phyloP scores from a whole-genome alignment of 2,888 invertebrate species.

The Diplolepis rosae region DNA sequence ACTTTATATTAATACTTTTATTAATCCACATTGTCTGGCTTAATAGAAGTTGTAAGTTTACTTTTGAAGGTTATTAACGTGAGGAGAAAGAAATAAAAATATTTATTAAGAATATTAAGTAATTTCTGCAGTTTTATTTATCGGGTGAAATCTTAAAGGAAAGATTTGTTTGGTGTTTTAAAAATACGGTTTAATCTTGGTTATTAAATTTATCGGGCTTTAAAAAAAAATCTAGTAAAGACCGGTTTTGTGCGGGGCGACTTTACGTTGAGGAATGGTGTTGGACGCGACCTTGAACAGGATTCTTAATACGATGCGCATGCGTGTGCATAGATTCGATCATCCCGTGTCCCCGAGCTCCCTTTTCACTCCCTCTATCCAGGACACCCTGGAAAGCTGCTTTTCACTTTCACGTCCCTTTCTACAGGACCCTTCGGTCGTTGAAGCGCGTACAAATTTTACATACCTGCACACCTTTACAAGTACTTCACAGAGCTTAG shows the following conservation, averaged over 20 bases:
- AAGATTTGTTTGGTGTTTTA: not conserved
- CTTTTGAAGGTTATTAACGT: no score
- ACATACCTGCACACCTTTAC: conserved; percentile 37
- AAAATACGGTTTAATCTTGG: not conserved
- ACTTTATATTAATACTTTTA: no score
- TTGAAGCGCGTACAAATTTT: conserved; percentile 43
- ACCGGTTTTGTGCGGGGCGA: not conserved
- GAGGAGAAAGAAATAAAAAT: no score
- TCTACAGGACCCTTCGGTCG: conserved; percentile 48
- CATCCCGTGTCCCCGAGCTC: conserved; percentile 54
- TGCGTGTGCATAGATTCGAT: conserved; percentile 62
- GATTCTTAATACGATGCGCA: conserved; percentile 54
- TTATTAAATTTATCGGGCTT: not conserved
- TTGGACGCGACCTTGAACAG: conserved; percentile 61
- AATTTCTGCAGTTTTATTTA: not conserved
- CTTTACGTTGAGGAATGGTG: conserved; percentile 38
- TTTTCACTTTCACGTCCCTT: conserved; percentile 68
- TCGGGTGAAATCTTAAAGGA: not conserved
- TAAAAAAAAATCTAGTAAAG: not conserved
- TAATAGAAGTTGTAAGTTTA: no score
- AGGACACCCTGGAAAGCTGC: conserved; percentile 64
- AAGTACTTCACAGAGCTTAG: conserved; percentile 35
- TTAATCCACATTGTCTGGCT: no score
- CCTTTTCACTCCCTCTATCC: conserved; percentile 48
- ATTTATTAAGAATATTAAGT: not conserved